Evolutionary conservation across 2,888 invertebrate genomes (phyloP).

Genomic region (Xylocampa areola): DNA sequence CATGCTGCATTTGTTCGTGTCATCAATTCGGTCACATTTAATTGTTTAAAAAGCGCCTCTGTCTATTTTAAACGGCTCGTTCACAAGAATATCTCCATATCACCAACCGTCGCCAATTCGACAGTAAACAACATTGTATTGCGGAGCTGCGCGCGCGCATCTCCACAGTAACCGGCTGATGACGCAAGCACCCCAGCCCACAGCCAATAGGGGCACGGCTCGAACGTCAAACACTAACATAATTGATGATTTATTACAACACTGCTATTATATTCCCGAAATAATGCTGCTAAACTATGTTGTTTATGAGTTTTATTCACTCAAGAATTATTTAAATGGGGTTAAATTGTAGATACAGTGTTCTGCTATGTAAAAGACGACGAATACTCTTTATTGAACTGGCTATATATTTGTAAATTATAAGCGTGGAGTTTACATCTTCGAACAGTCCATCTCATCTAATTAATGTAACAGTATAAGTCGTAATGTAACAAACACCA

Average conservation of each 20-base stretch:
- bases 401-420: no score
- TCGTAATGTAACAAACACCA: no score
- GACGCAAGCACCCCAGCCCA: slow-evolving; percentile 38
- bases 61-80: slow-evolving; percentile 4
- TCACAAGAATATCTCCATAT: slow-evolving; percentile 4
- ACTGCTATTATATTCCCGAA: slow-evolving; percentile 13
- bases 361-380: neutral
- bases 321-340: slow-evolving; percentile 1
- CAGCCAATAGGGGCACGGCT: slow-evolving; percentile 47
- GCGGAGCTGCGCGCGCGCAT: slow-evolving; percentile 16
- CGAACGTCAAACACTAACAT: slow-evolving; percentile 32
- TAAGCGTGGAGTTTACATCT: no score
- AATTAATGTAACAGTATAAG: no score
- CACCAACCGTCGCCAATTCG: slow-evolving; percentile 24
- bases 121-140: slow-evolving; percentile 30
- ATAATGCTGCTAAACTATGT: slow-evolving; percentile 1
- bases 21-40: neutral
- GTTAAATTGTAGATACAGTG: neutral
- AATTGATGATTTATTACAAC: slow-evolving; percentile 21
- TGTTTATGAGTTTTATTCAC: slow-evolving; percentile 5
- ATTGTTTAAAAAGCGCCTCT: no score
- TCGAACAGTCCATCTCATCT: no score
- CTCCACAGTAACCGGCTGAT: slow-evolving; percentile 4
- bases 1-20: slow-evolving; percentile 6
- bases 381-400: no score